A percentile compares a stretch with the other conserved stretches of the same genome.
Evolutionary conservation across 2,888 invertebrate species (phyloP).

Genomic region (Gastracanthus pulcherrimus): DNA sequence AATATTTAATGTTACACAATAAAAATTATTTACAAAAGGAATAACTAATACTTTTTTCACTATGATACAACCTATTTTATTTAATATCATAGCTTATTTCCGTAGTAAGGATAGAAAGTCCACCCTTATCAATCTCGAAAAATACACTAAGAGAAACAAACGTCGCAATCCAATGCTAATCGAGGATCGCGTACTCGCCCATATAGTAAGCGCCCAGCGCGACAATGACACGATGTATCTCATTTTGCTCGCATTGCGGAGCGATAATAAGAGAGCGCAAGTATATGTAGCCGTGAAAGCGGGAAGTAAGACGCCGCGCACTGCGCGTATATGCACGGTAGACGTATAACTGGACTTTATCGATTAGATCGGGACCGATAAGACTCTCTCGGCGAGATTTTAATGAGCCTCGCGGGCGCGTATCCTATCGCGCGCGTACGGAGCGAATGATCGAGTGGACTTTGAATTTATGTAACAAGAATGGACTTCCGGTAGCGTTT

Average conservation of each 20-base stretch:
- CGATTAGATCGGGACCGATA: constrained; percentile 40
- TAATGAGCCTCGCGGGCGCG: constrained; percentile 39
- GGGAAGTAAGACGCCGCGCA: constrained; percentile 7
- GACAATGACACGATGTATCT: background rate
- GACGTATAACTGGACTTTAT: constrained; percentile 35
- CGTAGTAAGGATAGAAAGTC: background rate
- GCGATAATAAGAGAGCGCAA: constrained; percentile 19
- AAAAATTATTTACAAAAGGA: too few species aligned
- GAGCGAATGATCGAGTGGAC: constrained; percentile 20
- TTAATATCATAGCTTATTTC: background rate
- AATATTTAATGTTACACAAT: too few species aligned
- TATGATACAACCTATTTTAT: background rate
- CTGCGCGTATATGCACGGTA: background rate
- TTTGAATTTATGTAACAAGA: constrained; percentile 41
- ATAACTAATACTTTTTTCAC: background rate
- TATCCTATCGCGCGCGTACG: background rate
- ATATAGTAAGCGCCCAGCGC: background rate
- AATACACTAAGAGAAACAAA: background rate
- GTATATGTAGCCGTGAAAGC: constrained; percentile 14
- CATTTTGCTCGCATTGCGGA: background rate
- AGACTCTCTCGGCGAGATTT: constrained; percentile 22
- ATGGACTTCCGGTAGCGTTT: constrained; percentile 30
- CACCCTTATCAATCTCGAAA: background rate
- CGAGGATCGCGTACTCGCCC: background rate
- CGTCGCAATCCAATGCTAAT: background rate